Base-by-base conservation (phyloP, 2,888 invertebrate species). In the Mythimna ferrago region DNA sequence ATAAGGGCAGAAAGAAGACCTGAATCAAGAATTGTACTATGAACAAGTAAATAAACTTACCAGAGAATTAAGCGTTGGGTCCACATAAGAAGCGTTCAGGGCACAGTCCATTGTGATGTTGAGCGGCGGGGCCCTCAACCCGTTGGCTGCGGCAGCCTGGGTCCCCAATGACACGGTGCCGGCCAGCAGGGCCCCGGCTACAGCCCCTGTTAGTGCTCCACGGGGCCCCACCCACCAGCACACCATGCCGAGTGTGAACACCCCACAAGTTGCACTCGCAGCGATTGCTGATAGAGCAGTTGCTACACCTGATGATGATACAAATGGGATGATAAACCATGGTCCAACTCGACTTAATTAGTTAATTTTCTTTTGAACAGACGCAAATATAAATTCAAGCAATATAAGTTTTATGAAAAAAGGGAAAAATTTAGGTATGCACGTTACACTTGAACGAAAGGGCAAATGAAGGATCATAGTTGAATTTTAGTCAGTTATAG, bases 211-310 rank as follows among this genome's bases (percentile, higher is more conserved):
- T 4, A 97, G 86, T 38, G 97, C 97, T 65, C 98, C 98, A 87
- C 97, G 95, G 0, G 97, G 97, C 73, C 98, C 98, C 70, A 97
- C 97, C 98, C 98, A 98, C 60, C 98, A 98, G 88, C 98, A 97
- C 81, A 97, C 95, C 97, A 98, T 98, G 76, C 98, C 98, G 35
- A 98, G 94, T 0, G 98, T 97, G 89, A 98, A 98, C 14, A 98
- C 97, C 0, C 98, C 98, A 86, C 98, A 98, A 0, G 98, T 98
- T 10, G 98, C 98, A 57, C 98, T 98, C 0, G 98, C 98, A 2
- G 98, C 98, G 81, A 98, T 98, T 0, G 98, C 98, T n/a, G 98
- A 98, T 65, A 98, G 93, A 21, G 98, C 98, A 57, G 98, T 97
- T 0, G 98, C 97, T 78, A 97, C 97, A 94, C 96, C 96, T 96